Percentiles rank a stretch among this genome's conserved stretches.
Conservation (phyloP, 2,888 invertebrate species). For the Polyploca ridens region DNA sequence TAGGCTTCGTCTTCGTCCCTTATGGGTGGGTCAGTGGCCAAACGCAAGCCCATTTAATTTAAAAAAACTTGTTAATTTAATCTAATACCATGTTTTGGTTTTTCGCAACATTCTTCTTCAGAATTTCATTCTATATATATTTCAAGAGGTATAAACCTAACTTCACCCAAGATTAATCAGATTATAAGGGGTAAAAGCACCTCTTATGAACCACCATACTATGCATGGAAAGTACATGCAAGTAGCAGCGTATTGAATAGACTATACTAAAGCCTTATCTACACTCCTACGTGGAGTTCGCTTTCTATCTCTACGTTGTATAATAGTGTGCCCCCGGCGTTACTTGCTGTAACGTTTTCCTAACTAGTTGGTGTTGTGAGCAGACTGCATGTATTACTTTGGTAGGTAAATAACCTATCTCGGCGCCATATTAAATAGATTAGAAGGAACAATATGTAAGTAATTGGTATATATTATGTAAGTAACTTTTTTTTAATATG, state of each 20-base stretch:
- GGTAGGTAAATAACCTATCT: background rate
- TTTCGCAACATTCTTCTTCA: no score
- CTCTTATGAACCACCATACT: background rate
- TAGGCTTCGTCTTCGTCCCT: no score
- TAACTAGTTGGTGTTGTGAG: slow-evolving; percentile 10
- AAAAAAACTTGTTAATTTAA: no score
- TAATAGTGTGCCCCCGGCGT: slow-evolving; percentile 1
- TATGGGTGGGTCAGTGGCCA: no score
- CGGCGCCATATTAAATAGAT: background rate
- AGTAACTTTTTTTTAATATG: no score
- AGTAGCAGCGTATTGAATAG: background rate
- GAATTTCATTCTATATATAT: no score
- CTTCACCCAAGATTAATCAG: background rate
- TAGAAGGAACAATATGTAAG: background rate
- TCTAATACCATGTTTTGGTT: no score
- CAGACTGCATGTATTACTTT: background rate
- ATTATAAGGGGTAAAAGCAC: background rate
- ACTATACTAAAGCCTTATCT: slow-evolving; percentile 13
- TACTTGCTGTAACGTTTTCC: slow-evolving; percentile 15
- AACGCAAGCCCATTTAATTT: no score
- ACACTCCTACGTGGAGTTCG: slow-evolving; percentile 11
- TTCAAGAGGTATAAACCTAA: background rate
- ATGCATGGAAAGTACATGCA: background rate
- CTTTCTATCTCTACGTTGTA: background rate
- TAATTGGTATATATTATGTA: no score